Evolutionary conservation across 2,888 invertebrate species (phyloP).

Genomic region (Synanthedon andrenaeformis): DNA sequence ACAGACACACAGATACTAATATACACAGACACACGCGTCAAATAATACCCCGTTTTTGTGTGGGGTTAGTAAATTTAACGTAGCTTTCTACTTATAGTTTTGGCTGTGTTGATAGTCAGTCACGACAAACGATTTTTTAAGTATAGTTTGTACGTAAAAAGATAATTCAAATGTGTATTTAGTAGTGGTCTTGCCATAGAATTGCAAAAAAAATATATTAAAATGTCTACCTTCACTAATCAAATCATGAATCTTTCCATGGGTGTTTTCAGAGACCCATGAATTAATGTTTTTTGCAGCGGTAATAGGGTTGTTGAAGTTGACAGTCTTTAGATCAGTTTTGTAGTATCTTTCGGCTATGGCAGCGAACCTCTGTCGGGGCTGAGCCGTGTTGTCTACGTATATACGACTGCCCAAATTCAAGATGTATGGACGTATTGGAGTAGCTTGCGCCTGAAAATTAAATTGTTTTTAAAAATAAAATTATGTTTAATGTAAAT

Average conservation of each 20-base stretch:
- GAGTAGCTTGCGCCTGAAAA: slow-evolving; percentile 24
- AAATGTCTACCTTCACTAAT: slow-evolving; percentile 30
- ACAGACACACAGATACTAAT: too few species aligned
- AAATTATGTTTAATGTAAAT: background rate
- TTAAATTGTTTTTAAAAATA: background rate
- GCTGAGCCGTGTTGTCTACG: slow-evolving; percentile 62
- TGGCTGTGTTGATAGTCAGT: too few species aligned
- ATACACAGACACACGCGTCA: too few species aligned
- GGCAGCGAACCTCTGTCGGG: slow-evolving; percentile 72
- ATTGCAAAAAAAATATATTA: too few species aligned
- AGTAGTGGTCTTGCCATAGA: too few species aligned
- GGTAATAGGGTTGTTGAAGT: slow-evolving; percentile 70
- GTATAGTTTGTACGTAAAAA: too few species aligned
- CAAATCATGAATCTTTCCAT: slow-evolving; percentile 77
- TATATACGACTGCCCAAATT: slow-evolving; percentile 76
- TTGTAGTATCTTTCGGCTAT: slow-evolving; percentile 74
- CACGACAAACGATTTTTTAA: too few species aligned
- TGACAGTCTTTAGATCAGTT: slow-evolving; percentile 72
- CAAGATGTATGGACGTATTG: slow-evolving; percentile 58
- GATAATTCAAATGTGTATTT: too few species aligned
- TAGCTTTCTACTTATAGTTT: too few species aligned
- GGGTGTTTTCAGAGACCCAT: slow-evolving; percentile 84
- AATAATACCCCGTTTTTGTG: too few species aligned
- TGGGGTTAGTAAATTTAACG: too few species aligned
- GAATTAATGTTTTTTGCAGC: slow-evolving; percentile 77